phyloP scores from a whole-genome alignment of 2,113 vertebrate species.

The Baryphthengus martii region DNA sequence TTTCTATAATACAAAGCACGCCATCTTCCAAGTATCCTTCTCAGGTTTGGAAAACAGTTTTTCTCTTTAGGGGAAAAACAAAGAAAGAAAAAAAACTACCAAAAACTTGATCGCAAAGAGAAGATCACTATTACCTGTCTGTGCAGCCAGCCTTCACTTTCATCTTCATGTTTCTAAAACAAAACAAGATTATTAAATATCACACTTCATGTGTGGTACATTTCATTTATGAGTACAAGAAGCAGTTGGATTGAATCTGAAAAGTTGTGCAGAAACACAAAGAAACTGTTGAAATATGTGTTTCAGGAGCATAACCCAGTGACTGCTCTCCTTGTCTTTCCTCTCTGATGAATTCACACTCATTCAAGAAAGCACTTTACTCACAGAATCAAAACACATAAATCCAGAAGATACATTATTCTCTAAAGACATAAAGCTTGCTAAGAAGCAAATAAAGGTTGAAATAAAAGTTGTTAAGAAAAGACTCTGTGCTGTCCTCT shows the following conservation, averaged over 20 bases:
- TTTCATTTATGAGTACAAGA: neutral
- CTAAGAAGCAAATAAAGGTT: neutral
- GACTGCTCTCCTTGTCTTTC: neutral
- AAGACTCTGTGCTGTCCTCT: neutral
- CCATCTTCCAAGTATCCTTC: neutral
- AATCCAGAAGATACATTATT: neutral
- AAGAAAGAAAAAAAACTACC: neutral
- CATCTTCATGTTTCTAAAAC: slow-evolving; percentile 94
- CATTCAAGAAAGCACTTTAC: neutral
- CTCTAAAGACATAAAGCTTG: neutral
- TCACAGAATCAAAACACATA: neutral
- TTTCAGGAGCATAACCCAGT: neutral
- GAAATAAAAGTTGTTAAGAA: neutral
- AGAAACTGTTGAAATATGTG: neutral
- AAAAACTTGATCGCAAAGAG: neutral
- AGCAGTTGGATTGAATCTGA: neutral
- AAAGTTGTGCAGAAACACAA: neutral
- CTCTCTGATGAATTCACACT: neutral
- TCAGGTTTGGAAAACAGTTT: neutral
- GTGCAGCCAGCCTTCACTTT: slow-evolving; percentile 92
- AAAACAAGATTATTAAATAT: slow-evolving; percentile 16
- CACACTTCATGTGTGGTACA: neutral
- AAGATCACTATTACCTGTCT: slow-evolving; percentile 83
- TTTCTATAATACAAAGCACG: neutral
- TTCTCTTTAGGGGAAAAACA: neutral